Evolutionary conservation across 2,888 invertebrate genomes (phyloP).

Genomic region (Thymelicus lineola): DNA sequence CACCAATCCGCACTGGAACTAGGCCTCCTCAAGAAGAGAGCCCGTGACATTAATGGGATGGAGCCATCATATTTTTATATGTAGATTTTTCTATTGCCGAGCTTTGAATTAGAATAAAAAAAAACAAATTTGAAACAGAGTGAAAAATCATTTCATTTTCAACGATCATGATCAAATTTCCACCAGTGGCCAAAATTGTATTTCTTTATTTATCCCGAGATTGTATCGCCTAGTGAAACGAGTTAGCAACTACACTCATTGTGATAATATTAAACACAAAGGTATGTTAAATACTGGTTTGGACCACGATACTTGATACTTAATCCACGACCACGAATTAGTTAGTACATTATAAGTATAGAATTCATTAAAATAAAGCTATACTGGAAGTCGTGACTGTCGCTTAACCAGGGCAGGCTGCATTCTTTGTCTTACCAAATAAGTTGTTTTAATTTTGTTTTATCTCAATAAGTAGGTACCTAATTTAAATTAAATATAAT

Average conservation of each 20-base stretch:
- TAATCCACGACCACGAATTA: slow-evolving; percentile 21
- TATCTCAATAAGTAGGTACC: not conserved
- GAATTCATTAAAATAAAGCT: slow-evolving; percentile 30
- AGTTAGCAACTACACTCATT: not conserved
- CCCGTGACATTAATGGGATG: no score
- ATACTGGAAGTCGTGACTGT: slow-evolving; percentile 33
- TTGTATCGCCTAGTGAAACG: no score
- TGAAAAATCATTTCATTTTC: no score
- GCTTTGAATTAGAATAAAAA: no score
- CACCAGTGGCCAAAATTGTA: no score
- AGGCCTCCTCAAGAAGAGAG: no score
- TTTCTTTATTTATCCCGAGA: no score
- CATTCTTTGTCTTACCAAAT: slow-evolving; percentile 40
- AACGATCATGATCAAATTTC: no score
- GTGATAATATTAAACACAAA: not conserved
- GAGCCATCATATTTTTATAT: no score
- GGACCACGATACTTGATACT: not conserved
- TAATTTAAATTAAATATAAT: not conserved
- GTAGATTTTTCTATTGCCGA: no score
- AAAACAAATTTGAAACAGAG: no score
- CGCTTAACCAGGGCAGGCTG: slow-evolving; percentile 38
- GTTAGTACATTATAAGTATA: slow-evolving; percentile 1
- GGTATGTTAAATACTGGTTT: not conserved
- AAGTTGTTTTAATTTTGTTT: slow-evolving; percentile 33
- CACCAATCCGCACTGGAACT: no score